Conservation (phyloP, 64 coral and sea anemone genomes). For the Exaiptasia diaphana region DNA sequence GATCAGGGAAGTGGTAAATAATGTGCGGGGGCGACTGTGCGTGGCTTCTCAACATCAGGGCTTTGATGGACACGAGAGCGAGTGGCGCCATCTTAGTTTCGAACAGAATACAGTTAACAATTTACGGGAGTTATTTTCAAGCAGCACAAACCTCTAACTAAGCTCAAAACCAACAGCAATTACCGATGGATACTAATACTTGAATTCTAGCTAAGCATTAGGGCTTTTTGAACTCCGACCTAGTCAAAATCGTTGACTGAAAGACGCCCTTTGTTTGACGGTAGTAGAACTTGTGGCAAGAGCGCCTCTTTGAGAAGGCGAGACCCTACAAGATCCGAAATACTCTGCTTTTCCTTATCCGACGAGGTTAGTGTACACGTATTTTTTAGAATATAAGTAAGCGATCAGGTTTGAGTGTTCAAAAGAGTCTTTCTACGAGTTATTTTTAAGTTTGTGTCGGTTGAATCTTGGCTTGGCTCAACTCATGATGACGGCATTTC, state of each 20-base stretch:
- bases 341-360: background rate
- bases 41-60: constrained; percentile 55
- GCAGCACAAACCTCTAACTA: background rate
- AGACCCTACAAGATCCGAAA: constrained; percentile 33
- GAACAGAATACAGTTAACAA: constrained; percentile 31
- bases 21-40: constrained; percentile 84
- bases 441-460: constrained; percentile 25
- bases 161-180: background rate
- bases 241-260: constrained; percentile 21
- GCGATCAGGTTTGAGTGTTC: constrained; percentile 17
- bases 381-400: constrained; percentile 32
- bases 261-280: constrained; percentile 54
- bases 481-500: constrained; percentile 32
- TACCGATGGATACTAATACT: constrained; percentile 4
- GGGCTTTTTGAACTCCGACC: background rate
- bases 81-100: constrained; percentile 95
- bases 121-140: constrained; percentile 56
- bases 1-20: constrained; percentile 43
- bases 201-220: background rate
- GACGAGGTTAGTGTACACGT: constrained; percentile 18
- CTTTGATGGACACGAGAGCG: constrained; percentile 88
- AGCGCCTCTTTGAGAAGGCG: constrained; percentile 41
- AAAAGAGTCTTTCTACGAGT: background rate
- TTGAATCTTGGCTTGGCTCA: constrained; percentile 27
- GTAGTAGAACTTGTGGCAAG: constrained; percentile 28